Evolutionary conservation across 2,113 vertebrate species (phyloP).

Genomic region (Felis chaus): DNA sequence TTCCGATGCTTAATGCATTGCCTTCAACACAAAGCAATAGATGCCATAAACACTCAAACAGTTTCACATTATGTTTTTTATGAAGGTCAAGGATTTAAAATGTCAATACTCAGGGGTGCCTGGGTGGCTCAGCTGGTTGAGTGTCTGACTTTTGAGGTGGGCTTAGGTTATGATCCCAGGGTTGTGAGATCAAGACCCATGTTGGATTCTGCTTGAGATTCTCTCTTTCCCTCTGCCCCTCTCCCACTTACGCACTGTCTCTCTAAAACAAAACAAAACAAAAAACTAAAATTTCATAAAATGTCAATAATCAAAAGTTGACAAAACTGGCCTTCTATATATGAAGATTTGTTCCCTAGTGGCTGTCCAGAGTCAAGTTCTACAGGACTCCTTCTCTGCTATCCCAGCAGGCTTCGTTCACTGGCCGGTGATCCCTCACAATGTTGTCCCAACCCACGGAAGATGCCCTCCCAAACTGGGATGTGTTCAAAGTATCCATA

Average conservation of each 20-base stretch:
- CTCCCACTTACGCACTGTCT: too few species aligned
- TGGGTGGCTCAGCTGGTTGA: too few species aligned
- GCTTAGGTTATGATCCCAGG: too few species aligned
- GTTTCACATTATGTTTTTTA: neutral
- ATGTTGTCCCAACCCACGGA: neutral
- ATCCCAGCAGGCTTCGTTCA: accelerated
- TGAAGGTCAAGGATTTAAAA: conserved; percentile 13
- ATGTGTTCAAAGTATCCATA: neutral
- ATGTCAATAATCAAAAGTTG: neutral
- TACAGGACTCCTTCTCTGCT: neutral
- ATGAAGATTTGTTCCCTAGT: neutral
- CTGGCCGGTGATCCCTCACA: neutral
- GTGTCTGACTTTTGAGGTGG: too few species aligned
- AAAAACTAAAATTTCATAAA: neutral
- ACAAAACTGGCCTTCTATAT: neutral
- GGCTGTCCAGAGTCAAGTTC: neutral
- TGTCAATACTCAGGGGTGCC: neutral
- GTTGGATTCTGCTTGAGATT: too few species aligned
- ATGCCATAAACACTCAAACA: neutral
- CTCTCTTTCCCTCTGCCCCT: too few species aligned
- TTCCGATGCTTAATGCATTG: neutral
- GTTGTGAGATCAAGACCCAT: too few species aligned
- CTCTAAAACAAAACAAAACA: too few species aligned
- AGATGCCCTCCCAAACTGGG: neutral
- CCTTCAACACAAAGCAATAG: neutral